phyloP scores from a whole-genome alignment of 2,797 vertebrate species.

The Mastacembelus armatus region DNA sequence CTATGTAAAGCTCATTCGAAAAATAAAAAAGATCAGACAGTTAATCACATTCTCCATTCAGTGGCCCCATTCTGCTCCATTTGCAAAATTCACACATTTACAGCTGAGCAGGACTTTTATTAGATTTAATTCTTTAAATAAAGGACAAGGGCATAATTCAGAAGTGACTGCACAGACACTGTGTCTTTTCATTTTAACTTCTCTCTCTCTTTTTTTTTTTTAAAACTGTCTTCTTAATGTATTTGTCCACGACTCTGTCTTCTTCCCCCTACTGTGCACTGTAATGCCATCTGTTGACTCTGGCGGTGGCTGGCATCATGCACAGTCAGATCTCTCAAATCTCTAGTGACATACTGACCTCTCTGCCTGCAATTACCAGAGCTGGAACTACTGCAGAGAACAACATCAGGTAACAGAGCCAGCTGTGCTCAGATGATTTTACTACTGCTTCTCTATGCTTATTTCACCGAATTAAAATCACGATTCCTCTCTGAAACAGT shows the following conservation, averaged over 20 bases:
- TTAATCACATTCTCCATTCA: not conserved
- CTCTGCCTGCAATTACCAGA: conserved; percentile 17
- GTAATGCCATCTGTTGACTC: conserved; percentile 74
- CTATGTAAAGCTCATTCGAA: not conserved
- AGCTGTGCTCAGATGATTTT: conserved; percentile 21
- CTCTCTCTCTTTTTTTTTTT: conserved; percentile 2
- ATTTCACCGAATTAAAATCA: not conserved
- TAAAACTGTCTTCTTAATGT: not conserved
- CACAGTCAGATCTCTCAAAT: conserved; percentile 16
- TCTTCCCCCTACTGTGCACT: conserved; percentile 11
- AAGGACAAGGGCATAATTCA: not conserved
- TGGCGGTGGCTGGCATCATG: conserved; percentile 43
- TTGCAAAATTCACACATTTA: not conserved
- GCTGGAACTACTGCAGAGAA: not conserved
- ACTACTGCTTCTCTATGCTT: not conserved
- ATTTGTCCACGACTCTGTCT: conserved; percentile 16
- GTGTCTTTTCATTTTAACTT: not conserved
- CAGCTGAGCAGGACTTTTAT: not conserved
- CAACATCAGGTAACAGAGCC: not conserved
- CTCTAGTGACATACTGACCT: conserved; percentile 13
- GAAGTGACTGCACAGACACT: not conserved
- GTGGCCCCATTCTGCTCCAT: not conserved
- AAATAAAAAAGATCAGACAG: not conserved
- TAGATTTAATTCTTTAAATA: not conserved
- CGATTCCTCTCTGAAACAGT: not conserved